Conservation (phyloP, 2,113 vertebrate genomes). For the Otolemur garnettii region DNA sequence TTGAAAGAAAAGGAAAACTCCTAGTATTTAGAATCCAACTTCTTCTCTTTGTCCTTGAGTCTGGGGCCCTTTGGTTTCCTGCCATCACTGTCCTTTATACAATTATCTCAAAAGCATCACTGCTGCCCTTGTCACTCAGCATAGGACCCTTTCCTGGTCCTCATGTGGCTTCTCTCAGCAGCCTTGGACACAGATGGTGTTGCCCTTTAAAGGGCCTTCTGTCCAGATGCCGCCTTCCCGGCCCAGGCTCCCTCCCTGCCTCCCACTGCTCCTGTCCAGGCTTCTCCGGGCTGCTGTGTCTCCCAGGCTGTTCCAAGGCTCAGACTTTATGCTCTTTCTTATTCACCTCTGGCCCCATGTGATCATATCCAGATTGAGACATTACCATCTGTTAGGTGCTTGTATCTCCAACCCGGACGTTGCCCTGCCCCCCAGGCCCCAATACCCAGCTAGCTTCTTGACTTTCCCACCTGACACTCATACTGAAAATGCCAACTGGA, state of each 20-base stretch:
- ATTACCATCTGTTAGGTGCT: background rate
- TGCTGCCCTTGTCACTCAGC: background rate
- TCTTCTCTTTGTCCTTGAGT: background rate
- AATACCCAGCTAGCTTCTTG: background rate
- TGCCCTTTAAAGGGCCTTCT: background rate
- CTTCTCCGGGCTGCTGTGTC: background rate
- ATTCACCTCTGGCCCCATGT: too few species aligned
- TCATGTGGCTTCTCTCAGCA: background rate
- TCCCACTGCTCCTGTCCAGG: background rate
- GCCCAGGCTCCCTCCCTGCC: background rate
- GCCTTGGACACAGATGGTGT: background rate
- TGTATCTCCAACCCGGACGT: background rate
- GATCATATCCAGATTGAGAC: background rate
- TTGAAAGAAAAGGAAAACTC: background rate
- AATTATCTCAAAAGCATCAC: too few species aligned
- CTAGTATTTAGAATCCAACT: background rate
- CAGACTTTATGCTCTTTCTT: rapidly evolving
- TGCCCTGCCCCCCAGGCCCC: background rate
- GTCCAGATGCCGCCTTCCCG: too few species aligned
- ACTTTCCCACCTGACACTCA: background rate
- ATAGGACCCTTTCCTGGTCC: background rate
- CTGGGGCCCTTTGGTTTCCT: background rate
- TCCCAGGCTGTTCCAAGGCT: background rate
- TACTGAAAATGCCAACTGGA: background rate
- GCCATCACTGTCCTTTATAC: rapidly evolving